Conservation (phyloP, 92 coral and sea anemone genomes). For the Heteractis magnifica region DNA sequence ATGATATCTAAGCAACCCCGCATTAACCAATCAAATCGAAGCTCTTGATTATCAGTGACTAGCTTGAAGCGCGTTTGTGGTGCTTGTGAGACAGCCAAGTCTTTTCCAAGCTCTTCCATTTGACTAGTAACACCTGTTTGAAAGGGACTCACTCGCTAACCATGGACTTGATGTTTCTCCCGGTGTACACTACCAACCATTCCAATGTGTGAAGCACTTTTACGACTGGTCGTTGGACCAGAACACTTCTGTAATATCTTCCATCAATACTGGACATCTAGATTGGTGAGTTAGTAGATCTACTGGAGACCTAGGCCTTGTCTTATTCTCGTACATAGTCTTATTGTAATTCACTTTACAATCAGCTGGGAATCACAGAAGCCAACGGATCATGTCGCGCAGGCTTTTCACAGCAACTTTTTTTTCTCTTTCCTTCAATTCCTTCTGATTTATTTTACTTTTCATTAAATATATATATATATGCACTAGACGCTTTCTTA, state of each 20-base stretch:
- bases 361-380: constrained; percentile 25
- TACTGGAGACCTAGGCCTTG: neutral
- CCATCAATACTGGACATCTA: constrained; percentile 72
- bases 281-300: constrained; percentile 50
- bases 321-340: neutral
- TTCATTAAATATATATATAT: neutral
- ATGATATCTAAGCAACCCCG: constrained; percentile 42
- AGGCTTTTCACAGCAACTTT: neutral
- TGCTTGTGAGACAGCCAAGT: constrained; percentile 20
- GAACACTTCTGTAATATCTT: constrained; percentile 60
- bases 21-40: constrained; percentile 28
- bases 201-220: constrained; percentile 62
- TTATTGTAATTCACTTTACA: neutral
- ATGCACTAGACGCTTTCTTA: neutral
- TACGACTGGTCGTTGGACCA: constrained; percentile 50
- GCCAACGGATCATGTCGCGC: neutral
- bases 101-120: constrained; percentile 20
- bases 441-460: neutral
- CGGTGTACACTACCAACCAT: neutral
- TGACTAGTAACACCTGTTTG: constrained; percentile 38
- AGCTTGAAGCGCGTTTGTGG: constrained; percentile 38
- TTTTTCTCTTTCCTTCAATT: neutral
- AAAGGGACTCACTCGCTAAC: constrained; percentile 16
- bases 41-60: constrained; percentile 29
- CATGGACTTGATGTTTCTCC: constrained; percentile 12